These are phyloP conservation scores for Protophormia terraenovae DNA, from an alignment of 2,888 invertebrate species.

Conservation along the genomic window DNA sequence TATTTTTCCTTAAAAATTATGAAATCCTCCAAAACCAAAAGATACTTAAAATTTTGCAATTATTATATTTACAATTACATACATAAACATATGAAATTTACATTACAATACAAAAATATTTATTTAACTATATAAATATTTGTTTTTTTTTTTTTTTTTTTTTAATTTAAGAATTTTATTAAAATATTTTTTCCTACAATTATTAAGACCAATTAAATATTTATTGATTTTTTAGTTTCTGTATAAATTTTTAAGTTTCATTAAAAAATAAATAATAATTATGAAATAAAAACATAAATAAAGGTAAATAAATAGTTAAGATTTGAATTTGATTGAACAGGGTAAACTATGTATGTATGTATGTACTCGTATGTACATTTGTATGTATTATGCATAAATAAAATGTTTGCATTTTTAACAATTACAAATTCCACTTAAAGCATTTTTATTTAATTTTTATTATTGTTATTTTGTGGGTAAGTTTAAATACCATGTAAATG, in stretches of 20 bases:
- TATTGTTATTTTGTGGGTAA: neutral
- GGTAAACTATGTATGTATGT: slow-evolving; percentile 29
- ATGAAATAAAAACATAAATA: slow-evolving; percentile 1
- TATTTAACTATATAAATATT: neutral
- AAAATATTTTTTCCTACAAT: neutral
- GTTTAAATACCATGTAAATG: neutral
- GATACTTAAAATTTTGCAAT: neutral
- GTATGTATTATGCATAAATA: slow-evolving; percentile 53
- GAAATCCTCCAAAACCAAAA: too few relatives aligned
- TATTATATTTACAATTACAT: neutral
- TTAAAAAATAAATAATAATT: neutral
- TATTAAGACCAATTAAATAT: slow-evolving; percentile 5
- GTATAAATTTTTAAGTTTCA: neutral
- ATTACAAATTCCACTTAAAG: slow-evolving; percentile 16
- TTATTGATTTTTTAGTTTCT: neutral
- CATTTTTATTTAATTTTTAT: neutral
- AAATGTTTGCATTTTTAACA: slow-evolving; percentile 60
- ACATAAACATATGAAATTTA: neutral
- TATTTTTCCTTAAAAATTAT: too few relatives aligned
- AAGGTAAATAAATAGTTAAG: slow-evolving; percentile 9
- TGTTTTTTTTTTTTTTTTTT: too few relatives aligned
- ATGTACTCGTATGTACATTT: neutral
- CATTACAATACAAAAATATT: neutral
- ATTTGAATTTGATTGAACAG: slow-evolving; percentile 42
- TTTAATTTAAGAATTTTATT: neutral